phyloP scores from a whole-genome alignment of 2,888 invertebrate species.

The Epinotia ramella region DNA sequence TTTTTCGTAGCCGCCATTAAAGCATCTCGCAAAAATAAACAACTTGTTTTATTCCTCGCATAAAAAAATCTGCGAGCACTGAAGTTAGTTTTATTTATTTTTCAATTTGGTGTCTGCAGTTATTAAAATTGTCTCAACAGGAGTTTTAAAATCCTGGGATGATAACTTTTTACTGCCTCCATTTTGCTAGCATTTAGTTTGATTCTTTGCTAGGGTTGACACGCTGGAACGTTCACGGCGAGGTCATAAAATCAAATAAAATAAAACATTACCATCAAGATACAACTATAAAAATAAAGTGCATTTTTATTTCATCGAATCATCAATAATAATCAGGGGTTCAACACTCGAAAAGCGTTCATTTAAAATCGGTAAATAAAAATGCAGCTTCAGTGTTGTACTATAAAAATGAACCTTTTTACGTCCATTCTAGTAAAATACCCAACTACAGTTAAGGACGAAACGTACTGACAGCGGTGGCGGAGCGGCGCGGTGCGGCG shows the following conservation, averaged over 20 bases:
- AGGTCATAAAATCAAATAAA: not conserved
- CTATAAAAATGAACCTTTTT: no score
- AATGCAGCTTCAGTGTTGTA: no score
- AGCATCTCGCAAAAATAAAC: constrained; percentile 4
- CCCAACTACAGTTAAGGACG: no score
- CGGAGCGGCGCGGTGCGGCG: no score
- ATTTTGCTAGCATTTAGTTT: constrained; percentile 22
- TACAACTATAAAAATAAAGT: no score
- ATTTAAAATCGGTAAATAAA: no score
- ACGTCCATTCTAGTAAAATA: no score
- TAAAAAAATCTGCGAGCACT: constrained; percentile 17
- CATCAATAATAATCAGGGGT: no score
- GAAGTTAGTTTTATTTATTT: constrained; percentile 33
- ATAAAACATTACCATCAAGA: no score
- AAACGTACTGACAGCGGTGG: no score
- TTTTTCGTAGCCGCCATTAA: not conserved
- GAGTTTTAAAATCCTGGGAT: constrained; percentile 25
- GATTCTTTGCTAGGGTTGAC: constrained; percentile 29
- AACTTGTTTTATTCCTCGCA: constrained; percentile 3
- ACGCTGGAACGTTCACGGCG: not conserved
- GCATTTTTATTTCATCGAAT: no score
- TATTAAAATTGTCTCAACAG: constrained; percentile 40
- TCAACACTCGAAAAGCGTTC: no score
- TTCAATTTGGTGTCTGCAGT: constrained; percentile 34
- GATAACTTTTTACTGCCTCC: constrained; percentile 38